A percentile compares a stretch with the other conserved stretches of the same genome.
Conservation (phyloP, 2,797 vertebrate genomes). For the Setipinna tenuifilis region DNA sequence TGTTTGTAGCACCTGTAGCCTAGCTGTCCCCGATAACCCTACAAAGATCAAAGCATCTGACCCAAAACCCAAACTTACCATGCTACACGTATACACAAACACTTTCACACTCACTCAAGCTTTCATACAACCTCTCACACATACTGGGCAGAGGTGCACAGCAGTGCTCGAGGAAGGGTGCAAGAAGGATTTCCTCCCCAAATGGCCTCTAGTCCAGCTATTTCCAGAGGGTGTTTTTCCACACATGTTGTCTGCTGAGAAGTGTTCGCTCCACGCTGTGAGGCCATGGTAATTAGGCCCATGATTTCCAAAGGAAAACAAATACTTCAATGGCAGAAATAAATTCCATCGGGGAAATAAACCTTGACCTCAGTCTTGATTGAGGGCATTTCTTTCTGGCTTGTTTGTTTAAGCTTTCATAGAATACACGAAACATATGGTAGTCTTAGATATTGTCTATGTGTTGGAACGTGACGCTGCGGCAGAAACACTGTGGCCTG, state of each 20-base stretch:
- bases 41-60: not conserved
- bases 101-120: not conserved
- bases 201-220: not conserved
- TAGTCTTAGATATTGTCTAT: not conserved
- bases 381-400: slow-evolving; percentile 12
- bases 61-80: not conserved
- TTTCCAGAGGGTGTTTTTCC: not conserved
- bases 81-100: not conserved
- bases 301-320: slow-evolving; percentile 22
- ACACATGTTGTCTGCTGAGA: not conserved
- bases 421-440: slow-evolving; percentile 18
- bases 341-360: not conserved
- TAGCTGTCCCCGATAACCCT: not conserved
- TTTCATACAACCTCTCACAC: not conserved
- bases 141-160: not conserved
- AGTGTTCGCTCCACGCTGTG: not conserved
- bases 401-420: slow-evolving; percentile 24
- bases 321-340: slow-evolving; percentile 12
- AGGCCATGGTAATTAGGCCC: slow-evolving; percentile 7
- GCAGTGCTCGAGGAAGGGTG: not conserved
- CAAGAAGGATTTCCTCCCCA: not conserved
- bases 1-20: not conserved
- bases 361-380: slow-evolving; percentile 18
- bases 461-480: not conserved
- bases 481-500: not conserved